Percentiles rank a stretch among this genome's conserved stretches.
Conservation (phyloP, 2,113 vertebrate species). For the Mesitornis unicolor region DNA sequence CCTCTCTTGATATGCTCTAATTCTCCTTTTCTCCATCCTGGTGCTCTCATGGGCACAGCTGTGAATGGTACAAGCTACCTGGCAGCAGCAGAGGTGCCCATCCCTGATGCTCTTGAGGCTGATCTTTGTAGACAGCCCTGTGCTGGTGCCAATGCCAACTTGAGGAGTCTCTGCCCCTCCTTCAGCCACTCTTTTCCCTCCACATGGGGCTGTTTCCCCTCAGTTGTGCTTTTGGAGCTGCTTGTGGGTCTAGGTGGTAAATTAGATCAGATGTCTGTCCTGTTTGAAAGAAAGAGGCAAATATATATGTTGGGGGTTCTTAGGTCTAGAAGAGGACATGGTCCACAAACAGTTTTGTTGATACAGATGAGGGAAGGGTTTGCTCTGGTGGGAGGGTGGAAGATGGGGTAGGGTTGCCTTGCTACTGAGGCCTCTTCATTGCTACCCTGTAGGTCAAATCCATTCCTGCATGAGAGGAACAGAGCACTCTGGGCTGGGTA, state of each 20-base stretch:
- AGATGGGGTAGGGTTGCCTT: not conserved
- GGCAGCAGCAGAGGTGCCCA: not conserved
- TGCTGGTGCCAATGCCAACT: not conserved
- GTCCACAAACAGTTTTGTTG: not conserved
- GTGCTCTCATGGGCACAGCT: not conserved
- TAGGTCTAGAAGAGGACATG: not conserved
- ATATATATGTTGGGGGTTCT: not conserved
- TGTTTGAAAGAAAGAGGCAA: not conserved
- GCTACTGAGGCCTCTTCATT: not conserved
- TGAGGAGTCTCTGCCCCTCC: not conserved
- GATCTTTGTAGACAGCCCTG: not conserved
- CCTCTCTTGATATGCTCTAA: not conserved
- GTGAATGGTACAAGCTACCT: not conserved
- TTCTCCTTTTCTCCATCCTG: not conserved
- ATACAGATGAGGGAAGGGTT: not conserved
- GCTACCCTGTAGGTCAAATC: not conserved
- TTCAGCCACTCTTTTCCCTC: not conserved
- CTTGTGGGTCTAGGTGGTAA: rapidly evolving
- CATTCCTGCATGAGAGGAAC: not conserved
- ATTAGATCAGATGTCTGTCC: not conserved
- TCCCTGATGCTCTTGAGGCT: not conserved
- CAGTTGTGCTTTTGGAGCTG: not conserved
- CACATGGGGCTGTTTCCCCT: not conserved
- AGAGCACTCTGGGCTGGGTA: not conserved
- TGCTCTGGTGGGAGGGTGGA: not conserved